Evolutionary conservation across 2,888 invertebrate species (phyloP), one percentile per base, ranked within the genome.

Genomic region (Agonopterix subpropinquella): DNA sequence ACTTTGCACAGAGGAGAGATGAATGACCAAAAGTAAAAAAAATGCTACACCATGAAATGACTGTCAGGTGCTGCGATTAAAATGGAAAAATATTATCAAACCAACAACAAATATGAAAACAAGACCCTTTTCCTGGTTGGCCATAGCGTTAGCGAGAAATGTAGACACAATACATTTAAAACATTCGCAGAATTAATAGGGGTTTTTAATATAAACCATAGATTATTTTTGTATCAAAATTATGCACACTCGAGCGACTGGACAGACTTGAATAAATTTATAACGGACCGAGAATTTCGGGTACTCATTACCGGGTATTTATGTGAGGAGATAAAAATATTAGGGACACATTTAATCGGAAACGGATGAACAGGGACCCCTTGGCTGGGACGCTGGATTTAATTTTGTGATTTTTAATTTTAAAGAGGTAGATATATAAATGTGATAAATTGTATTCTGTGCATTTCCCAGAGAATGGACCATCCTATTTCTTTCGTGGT

Each of bases 291-390:
- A 84, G 82, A 86, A 85, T 85, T 80, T 77, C 64, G 76, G 80
- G 68, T 70, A 63, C 87, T 88, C 88, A 87, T 88, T 88, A 87
- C 80, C 62, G 76, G 56, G 83, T 87, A 87, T 88, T 88, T 88
- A 87, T 87, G 86, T 75, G 80, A 73, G 65, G 70, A 87, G 87
- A 88, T 88, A 88, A 88, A 87, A 88, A 87, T 88, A 86, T 87
- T 86, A 85, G 87, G 88, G 87, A 83, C 83, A 82, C 72, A 59
- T 76, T 80, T 82, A 84, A 87, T 87, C 87, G 86, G 69, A 67
- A 79, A 80, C 76, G 84, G 80, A 84, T 86, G 86, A 83, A 73
- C 78, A 76, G 64, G 70, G 71, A 67, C 65, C 65, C 67, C 58
- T 57, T 53, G 46, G 48, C 51, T 52, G 51, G 41, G 50, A 43